Base-by-base conservation (phyloP, 2,888 invertebrate species). In the Liposcelis brunnea region DNA sequence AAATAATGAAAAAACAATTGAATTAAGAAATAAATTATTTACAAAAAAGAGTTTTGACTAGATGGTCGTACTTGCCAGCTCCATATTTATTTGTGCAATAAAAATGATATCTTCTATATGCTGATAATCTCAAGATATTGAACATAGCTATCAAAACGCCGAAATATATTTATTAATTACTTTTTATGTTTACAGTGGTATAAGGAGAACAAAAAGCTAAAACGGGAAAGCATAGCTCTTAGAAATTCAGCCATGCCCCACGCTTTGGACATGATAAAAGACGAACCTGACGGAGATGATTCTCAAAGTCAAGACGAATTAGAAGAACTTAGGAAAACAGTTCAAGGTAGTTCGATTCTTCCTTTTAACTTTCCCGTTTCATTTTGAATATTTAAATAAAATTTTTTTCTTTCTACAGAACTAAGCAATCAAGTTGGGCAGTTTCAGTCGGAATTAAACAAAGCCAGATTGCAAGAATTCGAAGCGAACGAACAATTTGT, bases 131-230 rank as follows among this genome's bases (percentile, higher is more conserved):
- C n/a, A n/a, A n/a, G n/a, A n/a, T n/a, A n/a, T n/a, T n/a, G n/a
- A n/a, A n/a, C n/a, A n/a, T n/a, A n/a, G n/a, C n/a, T n/a, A n/a
- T n/a, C n/a, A n/a, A n/a, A n/a, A n/a, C n/a, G n/a, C n/a, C n/a
- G n/a, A n/a, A n/a, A n/a, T n/a, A n/a, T n/a, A n/a, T n/a, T n/a
- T n/a, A n/a, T n/a, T n/a, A n/a, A n/a, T n/a, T n/a, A n/a, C n/a
- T n/a, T n/a, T n/a, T n/a, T n/a, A n/a, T n/a, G 14, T 14, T 54
- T 53, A 10, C 69, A 80, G 64, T 82, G 81, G 80, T 81, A 81
- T 65, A 75, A 77, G 49, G 78, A 81, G 63, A 81, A 81, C 57
- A 75, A 78, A 48, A 74, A 75, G 55, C 59, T 82, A 43, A 79
- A 80, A 60, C 62, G 82, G 12, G 69, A 72, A 51, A 80, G 80